Evolutionary conservation across 2,113 vertebrate species (phyloP).

Genomic region (Microcebus tavaratra): DNA sequence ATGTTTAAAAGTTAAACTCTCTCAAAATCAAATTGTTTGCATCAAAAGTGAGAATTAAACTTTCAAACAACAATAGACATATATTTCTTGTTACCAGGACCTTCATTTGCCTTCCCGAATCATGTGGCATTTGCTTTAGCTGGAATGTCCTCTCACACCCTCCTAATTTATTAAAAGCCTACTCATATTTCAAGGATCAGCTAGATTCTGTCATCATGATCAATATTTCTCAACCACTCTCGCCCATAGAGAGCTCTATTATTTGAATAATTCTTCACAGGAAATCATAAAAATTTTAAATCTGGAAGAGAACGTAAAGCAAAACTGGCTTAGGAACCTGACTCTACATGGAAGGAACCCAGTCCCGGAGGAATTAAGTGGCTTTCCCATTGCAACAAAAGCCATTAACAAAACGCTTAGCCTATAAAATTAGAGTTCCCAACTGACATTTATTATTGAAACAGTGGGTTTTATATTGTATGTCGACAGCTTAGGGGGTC

Average conservation of each 20-base stretch:
- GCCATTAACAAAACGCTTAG: neutral
- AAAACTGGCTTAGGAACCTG: neutral
- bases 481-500: neutral
- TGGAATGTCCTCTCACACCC: neutral
- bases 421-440: neutral
- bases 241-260: neutral
- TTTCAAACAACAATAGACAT: neutral
- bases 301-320: neutral
- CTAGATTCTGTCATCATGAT: rapidly evolving
- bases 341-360: neutral
- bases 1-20: no score
- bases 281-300: neutral
- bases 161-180: neutral
- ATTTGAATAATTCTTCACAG: neutral
- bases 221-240: neutral
- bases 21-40: no score
- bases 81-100: neutral
- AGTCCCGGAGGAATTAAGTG: neutral
- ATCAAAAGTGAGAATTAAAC: no score
- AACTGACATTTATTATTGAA: neutral
- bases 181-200: neutral
- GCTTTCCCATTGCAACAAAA: neutral
- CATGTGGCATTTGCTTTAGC: neutral
- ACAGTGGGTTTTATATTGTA: neutral
- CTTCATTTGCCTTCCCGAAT: neutral